These are phyloP conservation scores for Thalpophila matura DNA, from an alignment of 2,888 invertebrate species.

Conservation along the genomic window DNA sequence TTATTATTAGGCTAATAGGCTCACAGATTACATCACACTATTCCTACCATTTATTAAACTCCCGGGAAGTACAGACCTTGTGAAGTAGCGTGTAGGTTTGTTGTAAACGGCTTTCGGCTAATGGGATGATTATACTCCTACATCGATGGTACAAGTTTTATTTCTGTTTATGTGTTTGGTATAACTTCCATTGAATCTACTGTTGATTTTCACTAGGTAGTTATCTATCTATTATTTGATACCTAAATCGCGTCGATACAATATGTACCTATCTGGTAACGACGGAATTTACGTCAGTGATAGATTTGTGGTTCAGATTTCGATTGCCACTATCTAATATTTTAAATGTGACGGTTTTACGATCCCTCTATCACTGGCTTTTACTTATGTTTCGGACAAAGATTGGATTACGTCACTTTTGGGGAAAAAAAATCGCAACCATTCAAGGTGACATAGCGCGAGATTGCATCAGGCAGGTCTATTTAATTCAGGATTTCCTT, in stretches of 20 bases:
- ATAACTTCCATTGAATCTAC: no score
- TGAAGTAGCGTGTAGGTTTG: no score
- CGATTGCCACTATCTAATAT: constrained; percentile 25
- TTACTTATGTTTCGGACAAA: constrained; percentile 22
- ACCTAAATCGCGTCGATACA: constrained; percentile 3
- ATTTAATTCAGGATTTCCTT: constrained; percentile 44
- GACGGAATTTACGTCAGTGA: constrained; percentile 19
- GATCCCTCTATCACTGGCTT: constrained; percentile 9
- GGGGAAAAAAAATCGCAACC: not conserved
- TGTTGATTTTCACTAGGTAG: no score
- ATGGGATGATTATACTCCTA: no score
- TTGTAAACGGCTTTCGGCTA: no score
- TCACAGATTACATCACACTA: no score
- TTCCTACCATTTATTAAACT: no score
- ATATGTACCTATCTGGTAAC: constrained; percentile 25
- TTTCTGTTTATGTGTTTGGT: no score
- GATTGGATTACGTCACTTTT: not conserved
- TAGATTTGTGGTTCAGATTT: constrained; percentile 36
- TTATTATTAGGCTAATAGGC: no score
- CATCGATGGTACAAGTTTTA: no score
- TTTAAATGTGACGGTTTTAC: constrained; percentile 24
- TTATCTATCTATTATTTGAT: constrained; percentile 3
- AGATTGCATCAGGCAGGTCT: constrained; percentile 20
- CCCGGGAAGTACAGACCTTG: no score
- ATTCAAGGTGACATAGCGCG: constrained; percentile 27